Conservation (phyloP, 2,113 vertebrate genomes). For the Anser cygnoides region DNA sequence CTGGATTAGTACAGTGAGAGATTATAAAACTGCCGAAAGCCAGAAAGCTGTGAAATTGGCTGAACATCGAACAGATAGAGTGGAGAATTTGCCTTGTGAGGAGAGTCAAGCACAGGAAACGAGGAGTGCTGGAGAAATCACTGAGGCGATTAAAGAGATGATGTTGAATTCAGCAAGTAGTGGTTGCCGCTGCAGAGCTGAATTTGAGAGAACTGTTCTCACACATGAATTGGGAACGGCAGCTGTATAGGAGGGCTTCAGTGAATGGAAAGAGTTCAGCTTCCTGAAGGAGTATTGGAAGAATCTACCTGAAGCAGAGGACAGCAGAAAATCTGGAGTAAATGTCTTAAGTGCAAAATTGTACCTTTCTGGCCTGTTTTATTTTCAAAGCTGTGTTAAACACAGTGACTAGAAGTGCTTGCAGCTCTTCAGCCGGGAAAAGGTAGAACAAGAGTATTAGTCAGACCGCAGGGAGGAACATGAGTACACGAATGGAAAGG, state of each 20-base stretch:
- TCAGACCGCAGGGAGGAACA: neutral
- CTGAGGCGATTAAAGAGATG: neutral
- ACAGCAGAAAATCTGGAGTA: neutral
- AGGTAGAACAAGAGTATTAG: neutral
- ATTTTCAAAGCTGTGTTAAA: neutral
- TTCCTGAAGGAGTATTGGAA: neutral
- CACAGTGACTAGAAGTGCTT: neutral
- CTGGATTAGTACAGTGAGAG: slow-evolving; percentile 29
- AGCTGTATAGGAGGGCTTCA: neutral
- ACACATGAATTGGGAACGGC: neutral
- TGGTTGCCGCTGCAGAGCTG: neutral
- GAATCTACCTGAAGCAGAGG: neutral
- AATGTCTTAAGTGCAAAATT: neutral
- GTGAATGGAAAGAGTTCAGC: neutral
- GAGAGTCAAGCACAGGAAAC: neutral
- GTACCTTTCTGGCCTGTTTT: neutral
- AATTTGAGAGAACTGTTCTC: neutral
- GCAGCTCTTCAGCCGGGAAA: neutral
- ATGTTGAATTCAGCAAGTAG: neutral
- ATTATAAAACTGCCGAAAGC: slow-evolving; percentile 12
- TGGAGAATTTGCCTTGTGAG: neutral
- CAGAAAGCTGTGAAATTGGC: slow-evolving; percentile 47
- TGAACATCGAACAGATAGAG: neutral
- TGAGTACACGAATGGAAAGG: neutral
- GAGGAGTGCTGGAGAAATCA: neutral